A percentile compares a stretch with the other conserved stretches of the same genome.
phyloP scores from a whole-genome alignment of 2,113 vertebrate species.

The Paralichthys olivaceus region DNA sequence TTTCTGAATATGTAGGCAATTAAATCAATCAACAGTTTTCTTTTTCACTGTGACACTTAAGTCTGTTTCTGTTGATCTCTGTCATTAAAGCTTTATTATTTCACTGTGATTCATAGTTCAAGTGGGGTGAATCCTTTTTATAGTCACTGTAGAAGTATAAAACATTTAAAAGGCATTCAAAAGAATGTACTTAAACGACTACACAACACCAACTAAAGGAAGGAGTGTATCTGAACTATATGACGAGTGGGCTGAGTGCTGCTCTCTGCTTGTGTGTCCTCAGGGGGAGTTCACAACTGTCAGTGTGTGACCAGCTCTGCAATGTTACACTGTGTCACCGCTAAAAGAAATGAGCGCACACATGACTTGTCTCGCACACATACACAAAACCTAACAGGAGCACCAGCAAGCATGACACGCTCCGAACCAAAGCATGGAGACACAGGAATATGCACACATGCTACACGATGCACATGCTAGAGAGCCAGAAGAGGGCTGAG shows the following conservation, averaged over 20 bases:
- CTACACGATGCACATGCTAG: neutral
- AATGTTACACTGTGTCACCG: conserved; percentile 51
- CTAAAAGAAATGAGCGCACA: conserved; percentile 43
- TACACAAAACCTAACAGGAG: conserved; percentile 22
- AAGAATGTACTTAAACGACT: neutral
- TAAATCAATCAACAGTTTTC: neutral
- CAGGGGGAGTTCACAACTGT: conserved; percentile 67
- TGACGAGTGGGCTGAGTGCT: conserved; percentile 12
- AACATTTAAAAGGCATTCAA: conserved; percentile 7
- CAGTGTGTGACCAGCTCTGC: conserved; percentile 57
- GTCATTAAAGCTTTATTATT: neutral
- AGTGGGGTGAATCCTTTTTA: neutral
- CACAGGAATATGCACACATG: conserved; percentile 8
- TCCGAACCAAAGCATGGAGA: conserved; percentile 40
- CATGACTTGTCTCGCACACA: conserved; percentile 11
- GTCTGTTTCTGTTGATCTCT: neutral
- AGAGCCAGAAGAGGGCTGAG: conserved; percentile 30
- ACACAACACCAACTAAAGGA: no score
- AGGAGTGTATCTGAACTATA: neutral
- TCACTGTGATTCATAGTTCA: neutral
- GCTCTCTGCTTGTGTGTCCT: conserved; percentile 41
- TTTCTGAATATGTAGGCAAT: neutral
- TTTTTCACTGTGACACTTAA: neutral
- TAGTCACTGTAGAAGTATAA: neutral
- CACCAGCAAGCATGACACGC: conserved; percentile 42